Conservation (phyloP, 2,113 vertebrate species). For the Paracanthobrama guichenoti region DNA sequence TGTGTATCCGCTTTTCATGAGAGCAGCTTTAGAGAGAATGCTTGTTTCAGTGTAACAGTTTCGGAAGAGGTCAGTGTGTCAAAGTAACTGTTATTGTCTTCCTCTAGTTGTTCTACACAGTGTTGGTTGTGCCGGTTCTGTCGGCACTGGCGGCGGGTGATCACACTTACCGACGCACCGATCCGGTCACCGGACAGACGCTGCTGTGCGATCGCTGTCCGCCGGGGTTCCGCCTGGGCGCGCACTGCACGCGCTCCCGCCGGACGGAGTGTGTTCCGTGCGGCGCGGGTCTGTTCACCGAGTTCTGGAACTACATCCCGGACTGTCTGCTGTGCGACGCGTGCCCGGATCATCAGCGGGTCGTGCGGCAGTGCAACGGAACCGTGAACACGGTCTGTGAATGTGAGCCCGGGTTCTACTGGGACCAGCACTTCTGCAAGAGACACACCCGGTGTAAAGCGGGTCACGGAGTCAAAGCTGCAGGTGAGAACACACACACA, state of each 20-base stretch:
- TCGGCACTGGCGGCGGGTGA: accelerated
- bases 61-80: too few species aligned
- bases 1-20: too few species aligned
- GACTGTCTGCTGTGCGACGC: slow-evolving; percentile 66
- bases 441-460: slow-evolving; percentile 61
- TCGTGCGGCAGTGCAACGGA: slow-evolving; percentile 53
- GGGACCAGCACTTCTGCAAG: slow-evolving; percentile 50
- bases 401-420: slow-evolving; percentile 63
- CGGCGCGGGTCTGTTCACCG: slow-evolving; percentile 64
- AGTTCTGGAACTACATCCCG: slow-evolving; percentile 68
- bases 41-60: too few species aligned
- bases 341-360: slow-evolving; percentile 61
- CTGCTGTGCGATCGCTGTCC: slow-evolving; percentile 65
- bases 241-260: slow-evolving; percentile 53
- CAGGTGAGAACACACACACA: slow-evolving; percentile 49
- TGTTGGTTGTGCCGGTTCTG: not conserved
- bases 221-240: slow-evolving; percentile 54
- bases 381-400: slow-evolving; percentile 58
- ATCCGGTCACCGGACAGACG: slow-evolving; percentile 30
- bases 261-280: slow-evolving; percentile 64
- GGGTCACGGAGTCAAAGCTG: slow-evolving; percentile 52
- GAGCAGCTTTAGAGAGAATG: too few species aligned
- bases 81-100: not conserved
- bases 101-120: not conserved
- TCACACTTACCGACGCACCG: slow-evolving; percentile 44